These are phyloP conservation scores for Clarias magur DNA, from an alignment of 2,113 vertebrate species.

Conservation along the genomic window DNA sequence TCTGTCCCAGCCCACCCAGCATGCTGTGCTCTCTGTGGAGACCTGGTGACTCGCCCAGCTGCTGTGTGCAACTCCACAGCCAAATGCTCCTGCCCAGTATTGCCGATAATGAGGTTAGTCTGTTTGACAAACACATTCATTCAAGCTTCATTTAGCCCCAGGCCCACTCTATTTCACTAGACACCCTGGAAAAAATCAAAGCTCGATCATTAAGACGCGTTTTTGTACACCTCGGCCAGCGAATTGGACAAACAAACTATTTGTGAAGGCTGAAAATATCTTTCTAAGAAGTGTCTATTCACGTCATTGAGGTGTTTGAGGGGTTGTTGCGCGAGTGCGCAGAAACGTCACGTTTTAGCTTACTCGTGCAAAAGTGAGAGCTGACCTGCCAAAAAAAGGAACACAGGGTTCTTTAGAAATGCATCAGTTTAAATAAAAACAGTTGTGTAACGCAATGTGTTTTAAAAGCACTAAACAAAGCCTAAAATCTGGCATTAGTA, in stretches of 20 bases:
- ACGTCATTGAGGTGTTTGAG: background rate
- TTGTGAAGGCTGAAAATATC: slow-evolving; percentile 25
- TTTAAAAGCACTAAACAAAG: no score
- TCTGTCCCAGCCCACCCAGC: background rate
- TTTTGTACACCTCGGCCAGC: slow-evolving; percentile 2
- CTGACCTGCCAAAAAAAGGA: background rate
- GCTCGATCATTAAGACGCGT: slow-evolving; percentile 27
- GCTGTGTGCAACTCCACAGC: slow-evolving; percentile 13
- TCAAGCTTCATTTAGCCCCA: slow-evolving; percentile 43
- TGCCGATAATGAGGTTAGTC: slow-evolving; percentile 27
- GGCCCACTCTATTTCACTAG: slow-evolving; percentile 16
- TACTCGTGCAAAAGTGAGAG: background rate
- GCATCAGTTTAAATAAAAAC: background rate
- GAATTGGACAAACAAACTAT: slow-evolving; percentile 30
- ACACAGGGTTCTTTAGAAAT: background rate
- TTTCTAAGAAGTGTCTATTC: slow-evolving; percentile 25
- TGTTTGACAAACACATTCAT: slow-evolving; percentile 46
- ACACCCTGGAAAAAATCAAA: slow-evolving; percentile 29
- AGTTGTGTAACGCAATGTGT: background rate
- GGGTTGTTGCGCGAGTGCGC: background rate
- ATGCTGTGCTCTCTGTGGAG: background rate
- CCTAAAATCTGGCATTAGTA: no score
- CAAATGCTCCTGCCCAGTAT: background rate
- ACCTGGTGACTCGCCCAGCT: slow-evolving; percentile 16
- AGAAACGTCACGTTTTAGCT: background rate